Percentiles rank a stretch among this genome's conserved stretches.
These are phyloP conservation scores for Thymallus thymallus DNA, from an alignment of 2,113 vertebrate genomes.

Conservation along the genomic window DNA sequence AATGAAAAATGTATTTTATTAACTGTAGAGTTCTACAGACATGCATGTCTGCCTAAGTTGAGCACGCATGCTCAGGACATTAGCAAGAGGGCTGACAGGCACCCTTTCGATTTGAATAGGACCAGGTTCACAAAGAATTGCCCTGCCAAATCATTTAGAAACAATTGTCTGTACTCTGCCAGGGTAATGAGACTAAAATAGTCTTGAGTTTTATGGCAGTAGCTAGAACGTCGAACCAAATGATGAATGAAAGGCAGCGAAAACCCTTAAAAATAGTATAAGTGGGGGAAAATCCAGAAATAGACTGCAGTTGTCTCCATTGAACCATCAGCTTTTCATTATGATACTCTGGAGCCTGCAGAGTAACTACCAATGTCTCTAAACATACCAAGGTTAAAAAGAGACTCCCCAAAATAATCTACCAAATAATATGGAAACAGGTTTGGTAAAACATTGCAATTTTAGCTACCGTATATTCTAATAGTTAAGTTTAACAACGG, in stretches of 20 bases:
- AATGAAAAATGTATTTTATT: not conserved
- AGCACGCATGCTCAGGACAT: constrained; percentile 51
- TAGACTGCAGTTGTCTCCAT: constrained; percentile 74
- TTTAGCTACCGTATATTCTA: too few relatives aligned
- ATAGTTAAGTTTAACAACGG: constrained; percentile 89
- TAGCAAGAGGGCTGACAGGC: constrained; percentile 56
- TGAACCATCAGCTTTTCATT: constrained; percentile 75
- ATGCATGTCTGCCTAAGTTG: constrained; percentile 68
- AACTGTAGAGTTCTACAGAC: constrained; percentile 65
- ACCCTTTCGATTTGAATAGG: constrained; percentile 69
- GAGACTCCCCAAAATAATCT: constrained; percentile 74
- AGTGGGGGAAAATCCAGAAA: constrained; percentile 67
- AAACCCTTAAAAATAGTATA: constrained; percentile 76
- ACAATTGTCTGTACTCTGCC: constrained; percentile 62
- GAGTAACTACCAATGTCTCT: constrained; percentile 80
- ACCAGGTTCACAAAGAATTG: constrained; percentile 66
- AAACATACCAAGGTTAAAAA: constrained; percentile 77
- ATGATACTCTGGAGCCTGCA: constrained; percentile 79
- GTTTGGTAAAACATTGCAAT: constrained; percentile 75
- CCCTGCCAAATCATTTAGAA: constrained; percentile 52
- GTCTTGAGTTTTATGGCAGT: constrained; percentile 65
- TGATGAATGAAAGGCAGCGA: constrained; percentile 78
- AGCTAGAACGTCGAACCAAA: constrained; percentile 74
- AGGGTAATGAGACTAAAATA: constrained; percentile 56
- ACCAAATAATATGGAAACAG: constrained; percentile 74